phyloP scores from a whole-genome alignment of 1,140 invertebrate species.

The Wiebesia pumilae region DNA sequence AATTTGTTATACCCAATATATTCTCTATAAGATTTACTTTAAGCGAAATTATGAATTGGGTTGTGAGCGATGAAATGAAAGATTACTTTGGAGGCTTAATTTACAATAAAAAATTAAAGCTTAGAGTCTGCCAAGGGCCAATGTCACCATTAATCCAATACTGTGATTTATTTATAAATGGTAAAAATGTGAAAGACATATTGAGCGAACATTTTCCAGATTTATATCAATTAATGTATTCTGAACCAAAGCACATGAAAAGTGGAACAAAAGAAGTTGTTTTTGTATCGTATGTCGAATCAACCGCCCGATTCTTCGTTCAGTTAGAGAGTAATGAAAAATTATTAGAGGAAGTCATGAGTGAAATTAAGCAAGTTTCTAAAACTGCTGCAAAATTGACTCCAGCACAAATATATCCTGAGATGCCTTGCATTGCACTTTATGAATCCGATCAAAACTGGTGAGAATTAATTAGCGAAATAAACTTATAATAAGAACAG shows the following conservation, averaged over 20 bases:
- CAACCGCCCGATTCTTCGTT: slow-evolving; percentile 82
- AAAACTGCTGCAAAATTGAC: slow-evolving; percentile 67
- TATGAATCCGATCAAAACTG: slow-evolving; percentile 82
- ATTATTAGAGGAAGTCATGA: slow-evolving; percentile 71
- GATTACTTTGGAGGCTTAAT: slow-evolving; percentile 82
- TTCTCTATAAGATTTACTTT: slow-evolving; percentile 84
- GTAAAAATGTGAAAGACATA: slow-evolving; percentile 76
- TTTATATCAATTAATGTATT: slow-evolving; percentile 17
- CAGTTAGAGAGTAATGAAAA: slow-evolving; percentile 79
- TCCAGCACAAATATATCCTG: slow-evolving; percentile 73
- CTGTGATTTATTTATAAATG: slow-evolving; percentile 79
- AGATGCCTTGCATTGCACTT: slow-evolving; percentile 83
- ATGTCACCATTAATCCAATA: slow-evolving; percentile 83
- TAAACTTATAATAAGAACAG: neutral
- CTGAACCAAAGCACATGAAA: slow-evolving; percentile 66
- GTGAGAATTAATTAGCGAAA: slow-evolving; percentile 74
- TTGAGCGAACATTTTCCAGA: slow-evolving; percentile 71
- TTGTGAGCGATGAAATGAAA: slow-evolving; percentile 81
- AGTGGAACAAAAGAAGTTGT: slow-evolving; percentile 72
- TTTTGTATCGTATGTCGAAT: slow-evolving; percentile 82
- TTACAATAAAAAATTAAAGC: slow-evolving; percentile 76
- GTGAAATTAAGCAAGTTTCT: slow-evolving; percentile 54
- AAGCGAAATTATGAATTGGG: slow-evolving; percentile 80
- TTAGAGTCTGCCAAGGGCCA: slow-evolving; percentile 80
- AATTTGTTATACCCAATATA: slow-evolving; percentile 59